These are phyloP conservation scores for Phylloscopus trochilus DNA, from an alignment of 2,113 vertebrate species.

Conservation along the genomic window DNA sequence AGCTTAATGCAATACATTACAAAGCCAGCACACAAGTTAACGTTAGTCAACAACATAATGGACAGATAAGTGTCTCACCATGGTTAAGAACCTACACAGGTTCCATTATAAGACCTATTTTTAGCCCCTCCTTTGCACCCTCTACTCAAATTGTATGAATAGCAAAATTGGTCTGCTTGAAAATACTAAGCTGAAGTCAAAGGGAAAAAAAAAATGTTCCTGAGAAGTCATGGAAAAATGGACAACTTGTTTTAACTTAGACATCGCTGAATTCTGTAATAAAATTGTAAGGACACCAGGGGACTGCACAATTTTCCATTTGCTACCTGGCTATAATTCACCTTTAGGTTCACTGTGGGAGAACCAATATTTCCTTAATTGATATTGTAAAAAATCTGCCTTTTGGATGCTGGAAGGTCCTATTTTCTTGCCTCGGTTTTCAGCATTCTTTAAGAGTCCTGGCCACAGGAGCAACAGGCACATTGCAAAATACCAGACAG, in stretches of 20 bases:
- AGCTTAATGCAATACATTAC: slow-evolving; percentile 61
- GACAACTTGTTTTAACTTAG: not conserved
- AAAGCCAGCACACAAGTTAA: slow-evolving; percentile 56
- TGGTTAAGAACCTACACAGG: slow-evolving; percentile 43
- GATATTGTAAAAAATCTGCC: not conserved
- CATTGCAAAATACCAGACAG: not conserved
- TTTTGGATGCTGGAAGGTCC: not conserved
- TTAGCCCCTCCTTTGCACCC: slow-evolving; percentile 20
- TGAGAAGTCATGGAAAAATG: not conserved
- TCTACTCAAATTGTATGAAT: not conserved
- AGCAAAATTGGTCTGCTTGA: slow-evolving; percentile 18
- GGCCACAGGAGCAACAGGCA: not conserved
- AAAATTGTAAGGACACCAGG: not conserved
- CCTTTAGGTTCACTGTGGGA: not conserved
- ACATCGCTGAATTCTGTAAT: not conserved
- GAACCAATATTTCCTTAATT: not conserved
- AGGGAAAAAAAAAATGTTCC: not conserved
- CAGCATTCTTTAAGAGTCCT: not conserved
- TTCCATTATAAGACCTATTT: slow-evolving; percentile 54
- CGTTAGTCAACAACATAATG: slow-evolving; percentile 60
- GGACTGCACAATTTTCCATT: not conserved
- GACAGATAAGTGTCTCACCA: slow-evolving; percentile 50
- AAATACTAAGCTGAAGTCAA: slow-evolving; percentile 3
- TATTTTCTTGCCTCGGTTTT: not conserved
- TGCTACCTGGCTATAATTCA: not conserved